phyloP scores from a whole-genome alignment of 2,888 invertebrate species.

The Leptogaster cylindrica region DNA sequence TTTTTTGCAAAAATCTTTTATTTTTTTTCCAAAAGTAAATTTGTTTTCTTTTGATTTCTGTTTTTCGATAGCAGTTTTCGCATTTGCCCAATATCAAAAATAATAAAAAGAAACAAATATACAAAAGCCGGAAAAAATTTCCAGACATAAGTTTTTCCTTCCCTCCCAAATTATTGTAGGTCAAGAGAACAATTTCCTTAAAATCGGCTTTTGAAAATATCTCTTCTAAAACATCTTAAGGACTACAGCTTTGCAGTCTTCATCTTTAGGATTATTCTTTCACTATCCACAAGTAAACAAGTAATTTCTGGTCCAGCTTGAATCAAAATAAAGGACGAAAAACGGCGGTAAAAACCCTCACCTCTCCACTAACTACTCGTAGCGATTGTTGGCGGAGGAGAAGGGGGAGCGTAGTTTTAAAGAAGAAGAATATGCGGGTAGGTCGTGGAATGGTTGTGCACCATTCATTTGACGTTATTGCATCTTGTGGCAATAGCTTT shows the following conservation, averaged over 20 bases:
- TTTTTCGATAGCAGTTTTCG: too few species aligned
- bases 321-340: too few species aligned
- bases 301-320: constrained; percentile 21
- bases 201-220: constrained; percentile 15
- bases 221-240: constrained; percentile 24
- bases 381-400: too few species aligned
- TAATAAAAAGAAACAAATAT: too few species aligned
- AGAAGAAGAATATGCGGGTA: neutral
- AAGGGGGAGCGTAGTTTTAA: neutral
- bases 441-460: constrained; percentile 12
- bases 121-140: too few species aligned
- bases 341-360: too few species aligned
- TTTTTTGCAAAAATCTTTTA: too few species aligned
- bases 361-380: too few species aligned
- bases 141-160: too few species aligned
- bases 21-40: too few species aligned
- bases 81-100: too few species aligned
- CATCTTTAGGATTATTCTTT: neutral
- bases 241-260: constrained; percentile 14
- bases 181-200: constrained; percentile 23
- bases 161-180: constrained; percentile 1
- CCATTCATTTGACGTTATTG: constrained; percentile 25
- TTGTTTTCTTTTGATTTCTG: too few species aligned
- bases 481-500: constrained; percentile 8
- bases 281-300: constrained; percentile 1